These are phyloP conservation scores for Lacanobia wlatinum DNA, from an alignment of 2,888 invertebrate genomes.

Conservation along the genomic window DNA sequence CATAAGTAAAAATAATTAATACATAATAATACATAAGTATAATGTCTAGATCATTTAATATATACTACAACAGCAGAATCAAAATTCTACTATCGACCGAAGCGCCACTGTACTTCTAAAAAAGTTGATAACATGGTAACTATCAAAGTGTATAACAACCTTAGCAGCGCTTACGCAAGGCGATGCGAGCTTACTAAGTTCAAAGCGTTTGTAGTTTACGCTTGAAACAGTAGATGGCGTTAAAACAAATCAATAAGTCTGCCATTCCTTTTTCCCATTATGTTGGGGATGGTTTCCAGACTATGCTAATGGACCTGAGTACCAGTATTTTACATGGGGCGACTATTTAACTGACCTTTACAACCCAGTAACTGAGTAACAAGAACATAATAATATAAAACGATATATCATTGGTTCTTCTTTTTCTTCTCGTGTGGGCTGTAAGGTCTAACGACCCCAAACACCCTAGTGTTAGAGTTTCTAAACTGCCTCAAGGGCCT, in stretches of 20 bases:
- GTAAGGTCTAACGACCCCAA: no score
- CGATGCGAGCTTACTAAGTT: conserved; percentile 17
- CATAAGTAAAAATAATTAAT: no score
- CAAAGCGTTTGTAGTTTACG: conserved; percentile 22
- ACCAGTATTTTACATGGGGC: not conserved
- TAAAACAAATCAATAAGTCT: not conserved
- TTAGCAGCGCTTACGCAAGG: conserved; percentile 6
- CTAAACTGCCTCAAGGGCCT: no score
- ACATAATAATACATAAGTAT: no score
- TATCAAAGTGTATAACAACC: not conserved
- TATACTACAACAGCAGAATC: no score
- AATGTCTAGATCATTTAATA: no score
- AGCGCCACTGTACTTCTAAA: conserved; percentile 13
- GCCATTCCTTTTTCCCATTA: not conserved
- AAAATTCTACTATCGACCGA: no score
- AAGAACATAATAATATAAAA: no score
- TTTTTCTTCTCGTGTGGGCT: no score
- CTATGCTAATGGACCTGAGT: not conserved
- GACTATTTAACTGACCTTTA: not conserved
- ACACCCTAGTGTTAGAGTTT: no score
- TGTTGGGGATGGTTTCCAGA: not conserved
- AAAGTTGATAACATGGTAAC: conserved; percentile 1
- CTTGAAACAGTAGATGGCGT: conserved; percentile 45
- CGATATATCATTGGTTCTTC: no score
- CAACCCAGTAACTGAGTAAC: not conserved